Base-by-base conservation (phyloP, 1,140 invertebrate species). In the Euglossa dilemma region DNA sequence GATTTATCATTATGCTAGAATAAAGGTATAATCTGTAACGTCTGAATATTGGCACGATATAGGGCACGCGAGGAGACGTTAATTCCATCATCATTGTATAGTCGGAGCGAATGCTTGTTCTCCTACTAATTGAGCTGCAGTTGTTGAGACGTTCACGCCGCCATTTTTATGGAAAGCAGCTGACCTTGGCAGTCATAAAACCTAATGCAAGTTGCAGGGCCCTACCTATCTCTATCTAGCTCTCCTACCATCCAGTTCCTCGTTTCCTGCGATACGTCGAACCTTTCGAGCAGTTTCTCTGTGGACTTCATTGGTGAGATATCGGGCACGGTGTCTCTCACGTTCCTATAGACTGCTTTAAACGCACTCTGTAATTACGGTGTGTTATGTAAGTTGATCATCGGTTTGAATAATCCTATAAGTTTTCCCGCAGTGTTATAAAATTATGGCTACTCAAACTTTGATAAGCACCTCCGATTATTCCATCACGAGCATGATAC, bases 131-230 rank as follows among this genome's bases (percentile, higher is more conserved):
- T 74, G 76, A 85, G n/a, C 43, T 8, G 43, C 71, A 12, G 3
- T 52, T 36, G 61, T 61, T 64, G 25, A 66, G 59, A 83, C 66
- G 73, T 67, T 66, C 54, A 50, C 25, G 16, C 18, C 56, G 75
- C 45, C 59, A 73, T 85, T 85, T 76, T 85, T 83, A 80, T 77
- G 72, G 84, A 89, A 88, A 89, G 28, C 57, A 73, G 20, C n/a
- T 64, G 64, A 63, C 87, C 79, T 88, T 88, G 72, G 45, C 80
- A 79, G 78, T 88, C 28, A 72, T 85, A 52, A 81, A 85, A 50
- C 20, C 56, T 57, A 57, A 86, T 86, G 47, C 63, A 69, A 84
- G 54, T 16, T 64, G 9, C 71, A 81, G 47, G 45, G n/a, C 54
- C 52, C 52, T 71, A n/a, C 23, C 47, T 57, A 43, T 63, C 16